These are phyloP conservation scores for Scarus forsteni DNA, from an alignment of 2,797 vertebrate species.

Conservation along the genomic window DNA sequence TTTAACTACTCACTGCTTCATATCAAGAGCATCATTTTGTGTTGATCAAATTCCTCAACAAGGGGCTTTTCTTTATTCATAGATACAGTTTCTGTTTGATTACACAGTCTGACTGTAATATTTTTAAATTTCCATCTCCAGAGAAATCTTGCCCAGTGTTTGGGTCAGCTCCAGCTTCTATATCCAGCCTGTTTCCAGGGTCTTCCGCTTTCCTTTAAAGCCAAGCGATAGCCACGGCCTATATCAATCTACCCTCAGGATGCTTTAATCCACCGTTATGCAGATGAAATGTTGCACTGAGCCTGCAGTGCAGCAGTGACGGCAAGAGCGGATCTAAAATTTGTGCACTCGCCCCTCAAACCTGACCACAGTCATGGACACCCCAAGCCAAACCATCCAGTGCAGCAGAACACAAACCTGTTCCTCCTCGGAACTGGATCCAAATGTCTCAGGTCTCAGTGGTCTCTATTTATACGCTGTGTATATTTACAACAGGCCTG, in stretches of 20 bases:
- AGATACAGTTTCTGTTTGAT: too few species aligned
- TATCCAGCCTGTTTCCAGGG: conserved; percentile 81
- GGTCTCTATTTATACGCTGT: conserved; percentile 85
- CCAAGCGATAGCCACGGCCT: conserved; percentile 61
- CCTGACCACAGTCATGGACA: conserved; percentile 78
- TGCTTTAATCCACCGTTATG: conserved; percentile 77
- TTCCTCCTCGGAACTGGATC: conserved; percentile 76
- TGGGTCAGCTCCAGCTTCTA: conserved; percentile 75
- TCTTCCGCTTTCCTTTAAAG: conserved; percentile 61
- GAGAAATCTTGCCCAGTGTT: conserved; percentile 64
- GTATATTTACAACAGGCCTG: conserved; percentile 82
- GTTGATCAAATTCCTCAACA: too few species aligned
- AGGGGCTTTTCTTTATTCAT: too few species aligned
- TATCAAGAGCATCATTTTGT: too few species aligned
- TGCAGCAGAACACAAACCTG: conserved; percentile 77
- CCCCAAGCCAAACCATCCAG: conserved; percentile 61
- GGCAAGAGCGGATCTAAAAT: conserved; percentile 72
- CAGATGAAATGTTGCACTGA: conserved; percentile 72
- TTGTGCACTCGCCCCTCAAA: conserved; percentile 38
- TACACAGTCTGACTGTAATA: conserved; percentile 31
- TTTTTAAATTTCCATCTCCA: conserved; percentile 64
- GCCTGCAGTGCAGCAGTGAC: conserved; percentile 53
- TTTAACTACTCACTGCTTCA: too few species aligned
- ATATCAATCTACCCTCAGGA: conserved; percentile 70
- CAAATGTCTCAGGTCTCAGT: conserved; percentile 82